A percentile compares a stretch with the other conserved stretches of the same genome.
Evolutionary conservation across 2,113 vertebrate species (phyloP).

Genomic region (Hippocampus guttulatus): DNA sequence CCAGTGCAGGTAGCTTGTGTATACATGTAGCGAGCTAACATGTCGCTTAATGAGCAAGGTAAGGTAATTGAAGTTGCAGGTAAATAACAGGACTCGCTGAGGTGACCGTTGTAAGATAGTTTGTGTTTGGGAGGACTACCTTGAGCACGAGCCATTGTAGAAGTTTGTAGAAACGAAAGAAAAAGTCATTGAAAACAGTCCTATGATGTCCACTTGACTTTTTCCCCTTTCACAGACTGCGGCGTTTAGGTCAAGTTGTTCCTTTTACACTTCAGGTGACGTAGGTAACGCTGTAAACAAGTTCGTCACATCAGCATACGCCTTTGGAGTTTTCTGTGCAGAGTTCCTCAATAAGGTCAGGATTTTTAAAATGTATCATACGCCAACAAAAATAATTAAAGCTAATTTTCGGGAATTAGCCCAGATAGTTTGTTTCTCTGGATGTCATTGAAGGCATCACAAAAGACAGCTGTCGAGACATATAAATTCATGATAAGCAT

Average conservation of each 20-base stretch:
- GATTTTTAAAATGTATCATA: not conserved
- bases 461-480: conserved; percentile 9
- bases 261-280: not conserved
- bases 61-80: not conserved
- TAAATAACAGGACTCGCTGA: not conserved
- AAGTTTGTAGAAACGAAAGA: not conserved
- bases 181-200: no score
- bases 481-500: not conserved
- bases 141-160: not conserved
- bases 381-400: not conserved
- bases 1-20: not conserved
- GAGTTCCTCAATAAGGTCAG: not conserved
- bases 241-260: not conserved
- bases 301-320: not conserved
- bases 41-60: not conserved
- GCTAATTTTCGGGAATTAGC: not conserved
- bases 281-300: not conserved
- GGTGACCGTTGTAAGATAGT: not conserved
- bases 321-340: not conserved
- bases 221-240: not conserved
- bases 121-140: not conserved
- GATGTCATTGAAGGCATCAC: conserved; percentile 55
- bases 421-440: conserved; percentile 45
- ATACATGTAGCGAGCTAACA: not conserved
- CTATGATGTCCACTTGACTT: not conserved